A percentile compares a stretch with the other conserved stretches of the same genome.
Evolutionary conservation across 2,888 invertebrate species (phyloP).

Genomic region (Vandiemenella viatica): DNA sequence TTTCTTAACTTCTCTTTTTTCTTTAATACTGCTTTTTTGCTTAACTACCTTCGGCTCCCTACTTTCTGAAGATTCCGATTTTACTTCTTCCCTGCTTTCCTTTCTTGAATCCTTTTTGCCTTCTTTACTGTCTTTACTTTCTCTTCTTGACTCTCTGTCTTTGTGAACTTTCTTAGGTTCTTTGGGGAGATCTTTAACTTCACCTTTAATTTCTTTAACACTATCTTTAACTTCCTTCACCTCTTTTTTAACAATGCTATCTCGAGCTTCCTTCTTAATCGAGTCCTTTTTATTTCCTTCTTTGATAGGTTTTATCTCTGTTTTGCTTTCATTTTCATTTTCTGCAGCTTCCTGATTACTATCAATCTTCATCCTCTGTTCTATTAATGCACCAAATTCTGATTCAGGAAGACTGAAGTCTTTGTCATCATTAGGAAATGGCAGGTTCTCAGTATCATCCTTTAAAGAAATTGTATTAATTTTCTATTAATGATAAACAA

Average conservation of each 20-base stretch:
- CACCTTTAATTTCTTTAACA: conserved; percentile 10
- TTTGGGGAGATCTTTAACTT: conserved; percentile 8
- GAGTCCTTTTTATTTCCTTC: conserved; percentile 6
- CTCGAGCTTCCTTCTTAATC: neutral
- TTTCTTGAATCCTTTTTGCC: conserved; percentile 6
- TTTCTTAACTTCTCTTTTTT: conserved; percentile 10
- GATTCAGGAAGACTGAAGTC: conserved; percentile 40
- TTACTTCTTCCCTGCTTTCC: conserved; percentile 6
- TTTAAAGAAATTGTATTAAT: too few species aligned
- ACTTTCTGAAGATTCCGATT: conserved; percentile 8
- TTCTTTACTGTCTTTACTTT: conserved; percentile 1
- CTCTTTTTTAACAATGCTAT: conserved; percentile 1
- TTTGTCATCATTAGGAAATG: conserved; percentile 43
- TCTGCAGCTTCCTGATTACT: conserved; percentile 4
- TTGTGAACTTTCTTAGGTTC: conserved; percentile 9
- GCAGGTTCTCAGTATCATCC: conserved; percentile 46
- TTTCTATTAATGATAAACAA: too few species aligned
- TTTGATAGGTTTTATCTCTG: conserved; percentile 1
- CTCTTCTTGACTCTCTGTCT: conserved; percentile 4
- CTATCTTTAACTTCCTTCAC: conserved; percentile 9
- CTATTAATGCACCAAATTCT: conserved; percentile 38
- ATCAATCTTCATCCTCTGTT: conserved; percentile 29
- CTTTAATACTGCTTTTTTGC: conserved; percentile 6
- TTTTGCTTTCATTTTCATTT: conserved; percentile 7
- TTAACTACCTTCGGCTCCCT: conserved; percentile 6